These are phyloP conservation scores for Chrysocyon brachyurus DNA, from an alignment of 2,797 vertebrate species.

Conservation along the genomic window DNA sequence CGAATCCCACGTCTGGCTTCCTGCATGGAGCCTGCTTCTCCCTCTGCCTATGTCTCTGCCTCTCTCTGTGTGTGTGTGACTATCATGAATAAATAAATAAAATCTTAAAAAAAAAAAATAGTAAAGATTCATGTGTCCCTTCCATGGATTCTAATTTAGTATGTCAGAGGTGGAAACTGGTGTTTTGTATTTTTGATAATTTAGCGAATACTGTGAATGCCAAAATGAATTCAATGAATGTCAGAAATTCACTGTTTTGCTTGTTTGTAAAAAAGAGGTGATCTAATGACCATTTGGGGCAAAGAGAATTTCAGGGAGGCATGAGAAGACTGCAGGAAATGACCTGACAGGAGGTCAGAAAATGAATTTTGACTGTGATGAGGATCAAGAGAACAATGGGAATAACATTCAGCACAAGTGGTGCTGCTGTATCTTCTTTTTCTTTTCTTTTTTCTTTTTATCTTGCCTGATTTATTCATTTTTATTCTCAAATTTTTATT, in stretches of 20 bases:
- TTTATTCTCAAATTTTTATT: not conserved
- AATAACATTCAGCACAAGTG: not conserved
- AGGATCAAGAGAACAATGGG: not conserved
- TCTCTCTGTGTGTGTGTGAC: too few relatives aligned
- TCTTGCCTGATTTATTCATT: not conserved
- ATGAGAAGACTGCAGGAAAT: not conserved
- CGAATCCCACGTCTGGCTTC: too few relatives aligned
- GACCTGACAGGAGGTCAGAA: not conserved
- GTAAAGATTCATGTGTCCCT: not conserved
- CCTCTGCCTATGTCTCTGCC: too few relatives aligned
- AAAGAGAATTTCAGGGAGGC: slow-evolving; percentile 49
- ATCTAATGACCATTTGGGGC: not conserved
- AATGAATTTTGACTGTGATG: not conserved
- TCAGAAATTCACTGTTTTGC: not conserved
- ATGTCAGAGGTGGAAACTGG: slow-evolving; percentile 2
- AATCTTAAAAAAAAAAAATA: not conserved
- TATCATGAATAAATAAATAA: too few relatives aligned
- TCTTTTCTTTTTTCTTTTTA: not conserved
- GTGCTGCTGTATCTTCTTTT: not conserved
- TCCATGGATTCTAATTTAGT: not conserved
- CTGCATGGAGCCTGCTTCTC: too few relatives aligned
- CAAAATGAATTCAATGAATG: not conserved
- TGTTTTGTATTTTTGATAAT: slow-evolving; percentile 52
- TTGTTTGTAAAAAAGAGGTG: not conserved
- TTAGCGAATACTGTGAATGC: not conserved